Evolutionary conservation across 2,113 vertebrate species (phyloP).

Genomic region (Callocephalon fimbriatum): DNA sequence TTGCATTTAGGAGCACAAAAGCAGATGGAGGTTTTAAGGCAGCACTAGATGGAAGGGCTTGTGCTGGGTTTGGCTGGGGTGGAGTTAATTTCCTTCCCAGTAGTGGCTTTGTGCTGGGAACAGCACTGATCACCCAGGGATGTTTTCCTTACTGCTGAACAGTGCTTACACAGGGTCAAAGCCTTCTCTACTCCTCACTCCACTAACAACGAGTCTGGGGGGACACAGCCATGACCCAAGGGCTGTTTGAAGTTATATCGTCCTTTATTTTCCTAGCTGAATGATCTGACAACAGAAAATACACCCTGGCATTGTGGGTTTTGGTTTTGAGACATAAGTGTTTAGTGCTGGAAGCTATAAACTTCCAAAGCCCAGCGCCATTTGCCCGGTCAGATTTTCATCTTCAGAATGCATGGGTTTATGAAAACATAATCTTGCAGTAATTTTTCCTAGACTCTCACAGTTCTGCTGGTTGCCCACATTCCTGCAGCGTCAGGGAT

Average conservation of each 20-base stretch:
- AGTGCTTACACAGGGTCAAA: neutral
- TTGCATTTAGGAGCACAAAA: neutral
- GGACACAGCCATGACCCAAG: neutral
- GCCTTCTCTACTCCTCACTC: neutral
- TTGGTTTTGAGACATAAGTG: neutral
- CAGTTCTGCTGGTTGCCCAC: neutral
- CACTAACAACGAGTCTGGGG: neutral
- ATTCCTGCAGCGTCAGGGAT: neutral
- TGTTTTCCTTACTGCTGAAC: neutral
- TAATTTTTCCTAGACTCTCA: neutral
- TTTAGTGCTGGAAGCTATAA: neutral
- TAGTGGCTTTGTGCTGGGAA: neutral
- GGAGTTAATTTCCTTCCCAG: neutral
- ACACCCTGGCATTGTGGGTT: neutral
- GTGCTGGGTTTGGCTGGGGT: neutral
- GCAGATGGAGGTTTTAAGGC: neutral
- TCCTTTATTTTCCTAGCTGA: neutral
- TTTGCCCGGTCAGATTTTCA: neutral
- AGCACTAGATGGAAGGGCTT: neutral
- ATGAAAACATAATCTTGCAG: neutral
- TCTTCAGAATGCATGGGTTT: neutral
- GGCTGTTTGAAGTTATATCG: neutral
- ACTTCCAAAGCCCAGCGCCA: neutral
- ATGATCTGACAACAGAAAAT: neutral
- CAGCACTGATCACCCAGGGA: neutral